Evolutionary conservation across 2,797 vertebrate species (phyloP), one percentile per base, ranked within the genome.

Genomic region (Melanotaenia boesemani): DNA sequence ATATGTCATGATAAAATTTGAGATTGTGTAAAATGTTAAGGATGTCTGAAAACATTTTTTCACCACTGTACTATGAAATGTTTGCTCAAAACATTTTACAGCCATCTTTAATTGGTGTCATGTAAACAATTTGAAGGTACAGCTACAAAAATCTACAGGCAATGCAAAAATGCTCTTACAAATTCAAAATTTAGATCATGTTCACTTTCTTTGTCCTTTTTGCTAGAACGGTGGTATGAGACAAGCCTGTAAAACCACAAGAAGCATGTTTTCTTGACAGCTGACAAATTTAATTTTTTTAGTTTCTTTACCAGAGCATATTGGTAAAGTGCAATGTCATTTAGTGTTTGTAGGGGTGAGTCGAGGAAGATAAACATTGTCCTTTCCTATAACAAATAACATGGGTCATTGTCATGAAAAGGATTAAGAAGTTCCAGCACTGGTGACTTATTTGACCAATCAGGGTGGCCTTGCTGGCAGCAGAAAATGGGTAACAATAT

Each of bases 311-410:
- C 74, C 46, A 63, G 48, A 26, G 56, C 63, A 83, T 77, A 82
- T 74, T 88, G 80, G 67, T 75, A 54, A 63, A 67, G 71, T 74
- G 54, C 74, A 69, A 48, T 77, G 74, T 54, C 76, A 73, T 62
- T 72, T 56, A 36, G 55, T 84, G 86, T 88, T 81, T 83, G 62
- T 58, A 54, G 52, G 67, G 64, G 37, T 41, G 67, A 82, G 67
- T 58, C 72, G 50, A 36, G 18, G 44, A 78, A 82, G 67, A 74
- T 36, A 75, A 85, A 72, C 58, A 28, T 46, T 74, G 81, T 80
- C 79, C 77, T 78, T 75, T 82, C 58, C 63, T 70, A 86, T 89
- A 71, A 83, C 70, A 80, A 79, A 84, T 69, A 72, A 75, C 68
- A 70, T 52, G 48, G 76, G 67, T 78, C 32, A 34, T 9, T 72